Base-by-base conservation (phyloP, 2,113 vertebrate genomes). In the Seriola aureovittata region DNA sequence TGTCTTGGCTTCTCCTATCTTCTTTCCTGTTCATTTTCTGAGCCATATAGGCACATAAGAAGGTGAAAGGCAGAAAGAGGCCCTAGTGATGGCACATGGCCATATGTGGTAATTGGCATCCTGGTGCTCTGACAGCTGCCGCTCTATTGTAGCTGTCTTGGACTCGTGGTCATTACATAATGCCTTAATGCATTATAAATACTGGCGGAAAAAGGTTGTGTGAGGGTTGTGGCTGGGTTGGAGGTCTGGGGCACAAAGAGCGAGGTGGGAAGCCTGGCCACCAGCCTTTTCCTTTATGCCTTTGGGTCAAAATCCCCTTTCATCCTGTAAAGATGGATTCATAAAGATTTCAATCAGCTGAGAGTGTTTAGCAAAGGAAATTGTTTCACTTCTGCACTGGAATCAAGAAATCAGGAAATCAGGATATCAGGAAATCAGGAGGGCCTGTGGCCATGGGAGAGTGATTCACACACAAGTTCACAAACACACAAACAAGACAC, bases 21-120 rank as follows among this genome's bases (percentile, higher is more conserved):
- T 40, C 52, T 34, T 3, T 63, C 40, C 58, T 70, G n/a, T 70
- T 29, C 29, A 60, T 42, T 75, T 42, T 72, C 23, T 69, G 44
- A 73, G 63, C 64, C 52, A 11, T 71, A 64, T 38, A 63, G 36
- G 34, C 71, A 67, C 58, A 84, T 50, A 75, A 79, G 74, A 78
- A 90, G 79, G 71, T 81, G 79, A 90, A 78, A 90, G 83, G 80
- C 71, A 88, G 59, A 67, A 74, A 85, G 58, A 79, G 69, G 80
- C 14, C 12, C 23, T 57, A 59, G 80, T 64, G 66, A 79, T 81
- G 78, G 80, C 82, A 71, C 75, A 69, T 60, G 77, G 81, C 82
- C 84, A 84, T 85, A 71, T n/a, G 50, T 80, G 62, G 60, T 94
- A 93, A 93, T 93, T 95, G 92, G 88, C 84, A 81, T 90, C 84